Evolutionary conservation across 2,888 invertebrate species (phyloP).

Genomic region (Apodemia duryi): DNA sequence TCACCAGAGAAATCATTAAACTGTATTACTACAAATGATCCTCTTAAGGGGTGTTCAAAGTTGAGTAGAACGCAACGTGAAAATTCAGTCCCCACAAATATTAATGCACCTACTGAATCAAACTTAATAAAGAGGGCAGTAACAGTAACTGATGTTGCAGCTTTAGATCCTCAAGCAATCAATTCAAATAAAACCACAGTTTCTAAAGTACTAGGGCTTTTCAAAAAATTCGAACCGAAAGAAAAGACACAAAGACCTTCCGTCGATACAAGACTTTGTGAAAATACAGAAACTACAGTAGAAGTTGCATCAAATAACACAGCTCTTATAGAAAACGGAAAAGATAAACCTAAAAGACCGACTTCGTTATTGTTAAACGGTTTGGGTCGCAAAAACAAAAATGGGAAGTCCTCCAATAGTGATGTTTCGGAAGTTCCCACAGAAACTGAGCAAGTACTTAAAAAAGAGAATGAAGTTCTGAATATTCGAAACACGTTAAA

Average conservation of each 20-base stretch:
- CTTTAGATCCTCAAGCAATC: slow-evolving; percentile 53
- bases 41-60: slow-evolving; percentile 56
- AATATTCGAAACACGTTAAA: slow-evolving; percentile 74
- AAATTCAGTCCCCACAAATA: slow-evolving; percentile 81
- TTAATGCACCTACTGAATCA: slow-evolving; percentile 80
- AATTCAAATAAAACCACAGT: slow-evolving; percentile 82
- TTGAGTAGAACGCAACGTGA: slow-evolving; percentile 81
- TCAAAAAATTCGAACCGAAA: slow-evolving; percentile 85
- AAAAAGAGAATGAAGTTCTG: slow-evolving; percentile 56
- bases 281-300: slow-evolving; percentile 29
- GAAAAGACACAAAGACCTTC: slow-evolving; percentile 54
- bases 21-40: slow-evolving; percentile 39
- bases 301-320: slow-evolving; percentile 40
- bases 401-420: slow-evolving; percentile 68
- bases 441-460: slow-evolving; percentile 46
- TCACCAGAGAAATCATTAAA: slow-evolving; percentile 68
- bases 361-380: slow-evolving; percentile 75
- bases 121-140: slow-evolving; percentile 85
- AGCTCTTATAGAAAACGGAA: slow-evolving; percentile 41
- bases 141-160: slow-evolving; percentile 84
- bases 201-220: slow-evolving; percentile 87
- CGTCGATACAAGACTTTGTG: slow-evolving; percentile 47
- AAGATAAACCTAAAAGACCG: slow-evolving; percentile 75
- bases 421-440: slow-evolving; percentile 43
- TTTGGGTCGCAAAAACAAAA: slow-evolving; percentile 72